Conservation (phyloP, 2,113 vertebrate species). For the Gobio gobio region DNA sequence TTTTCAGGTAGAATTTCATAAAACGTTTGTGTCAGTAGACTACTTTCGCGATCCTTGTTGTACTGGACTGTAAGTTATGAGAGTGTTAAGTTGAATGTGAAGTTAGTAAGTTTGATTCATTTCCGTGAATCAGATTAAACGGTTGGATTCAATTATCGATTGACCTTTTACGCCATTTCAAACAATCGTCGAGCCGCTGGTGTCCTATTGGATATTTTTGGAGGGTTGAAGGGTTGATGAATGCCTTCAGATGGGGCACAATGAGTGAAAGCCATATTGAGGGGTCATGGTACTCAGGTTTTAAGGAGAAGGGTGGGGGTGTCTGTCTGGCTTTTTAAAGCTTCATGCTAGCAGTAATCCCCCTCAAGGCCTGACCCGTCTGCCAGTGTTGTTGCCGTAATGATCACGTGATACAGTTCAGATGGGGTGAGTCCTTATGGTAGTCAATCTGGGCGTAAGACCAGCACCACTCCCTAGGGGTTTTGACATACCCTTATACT, state of each 20-base stretch:
- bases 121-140: too few relatives aligned
- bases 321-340: conserved; percentile 42
- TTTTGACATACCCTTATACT: neutral
- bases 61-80: too few relatives aligned
- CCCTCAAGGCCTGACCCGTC: conserved; percentile 30
- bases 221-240: neutral
- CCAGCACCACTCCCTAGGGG: neutral
- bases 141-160: too few relatives aligned
- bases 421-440: conserved; percentile 26
- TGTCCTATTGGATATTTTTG: neutral
- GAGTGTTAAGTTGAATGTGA: too few relatives aligned
- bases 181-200: neutral
- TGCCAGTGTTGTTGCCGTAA: conserved; percentile 15
- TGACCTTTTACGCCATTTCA: neutral
- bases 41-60: too few relatives aligned
- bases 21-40: too few relatives aligned
- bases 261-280: neutral
- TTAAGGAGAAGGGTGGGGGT: neutral
- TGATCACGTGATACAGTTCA: conserved; percentile 30
- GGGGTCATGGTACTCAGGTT: neutral
- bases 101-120: too few relatives aligned
- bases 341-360: conserved; percentile 40
- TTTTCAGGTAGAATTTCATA: neutral
- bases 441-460: conserved; percentile 23
- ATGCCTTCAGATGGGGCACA: neutral